Percentiles rank a stretch among this genome's conserved stretches.
phyloP scores from a whole-genome alignment of 2,888 invertebrate species.

The Hanleya hanleyi region DNA sequence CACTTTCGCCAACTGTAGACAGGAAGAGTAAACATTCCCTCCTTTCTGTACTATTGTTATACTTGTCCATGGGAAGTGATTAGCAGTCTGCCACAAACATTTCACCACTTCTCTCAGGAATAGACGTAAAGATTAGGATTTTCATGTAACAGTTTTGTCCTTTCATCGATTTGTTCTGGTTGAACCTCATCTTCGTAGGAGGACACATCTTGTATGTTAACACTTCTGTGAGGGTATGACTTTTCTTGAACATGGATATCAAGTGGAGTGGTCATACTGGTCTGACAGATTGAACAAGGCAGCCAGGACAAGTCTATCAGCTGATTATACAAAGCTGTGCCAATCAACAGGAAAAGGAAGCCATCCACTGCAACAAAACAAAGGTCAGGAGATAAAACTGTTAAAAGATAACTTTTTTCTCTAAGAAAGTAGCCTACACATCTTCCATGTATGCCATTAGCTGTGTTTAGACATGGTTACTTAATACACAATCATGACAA shows the following conservation, averaged over 20 bases:
- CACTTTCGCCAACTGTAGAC: no score
- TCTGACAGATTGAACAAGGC: constrained; percentile 44
- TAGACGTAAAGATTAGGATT: not conserved
- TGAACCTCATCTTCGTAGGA: not conserved
- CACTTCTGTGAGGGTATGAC: not conserved
- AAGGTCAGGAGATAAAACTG: no score
- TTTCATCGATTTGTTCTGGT: not conserved
- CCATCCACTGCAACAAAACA: constrained; percentile 70
- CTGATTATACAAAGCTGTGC: constrained; percentile 66
- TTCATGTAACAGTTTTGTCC: not conserved
- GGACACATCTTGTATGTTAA: not conserved
- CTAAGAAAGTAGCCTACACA: no score
- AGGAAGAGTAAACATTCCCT: no score
- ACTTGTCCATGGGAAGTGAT: no score
- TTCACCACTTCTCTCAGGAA: no score
- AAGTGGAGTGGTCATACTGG: not conserved
- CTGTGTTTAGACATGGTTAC: no score
- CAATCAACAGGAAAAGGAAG: constrained; percentile 65
- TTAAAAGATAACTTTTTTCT: no score
- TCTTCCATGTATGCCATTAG: no score
- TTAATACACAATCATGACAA: no score
- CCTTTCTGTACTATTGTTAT: no score
- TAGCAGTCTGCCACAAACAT: no score
- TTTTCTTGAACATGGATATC: not conserved
- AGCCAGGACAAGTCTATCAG: constrained; percentile 56